These are phyloP conservation scores for Auanema sp. DNA, from an alignment of 2,888 invertebrate genomes.

Conservation along the genomic window DNA sequence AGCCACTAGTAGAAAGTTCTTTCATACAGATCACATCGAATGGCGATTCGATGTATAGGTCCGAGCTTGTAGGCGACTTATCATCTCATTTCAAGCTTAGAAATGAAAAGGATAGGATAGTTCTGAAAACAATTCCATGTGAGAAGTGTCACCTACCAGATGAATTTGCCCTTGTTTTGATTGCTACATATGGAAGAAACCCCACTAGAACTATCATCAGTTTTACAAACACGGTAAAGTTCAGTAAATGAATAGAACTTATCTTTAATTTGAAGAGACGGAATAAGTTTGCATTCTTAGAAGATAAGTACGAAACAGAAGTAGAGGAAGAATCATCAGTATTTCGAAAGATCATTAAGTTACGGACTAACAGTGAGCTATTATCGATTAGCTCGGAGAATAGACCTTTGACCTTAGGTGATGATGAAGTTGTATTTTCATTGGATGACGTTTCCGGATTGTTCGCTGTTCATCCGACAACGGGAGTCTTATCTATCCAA, in stretches of 20 bases:
- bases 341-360: conserved; percentile 14
- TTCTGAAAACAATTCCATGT: conserved; percentile 11
- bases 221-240: neutral
- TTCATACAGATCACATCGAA: too few species aligned
- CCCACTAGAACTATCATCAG: neutral
- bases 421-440: conserved; percentile 22
- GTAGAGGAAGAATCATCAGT: conserved; percentile 14
- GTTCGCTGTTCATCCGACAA: conserved; percentile 40
- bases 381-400: neutral
- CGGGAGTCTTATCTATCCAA: conserved; percentile 34
- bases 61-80: too few species aligned
- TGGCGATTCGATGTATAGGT: too few species aligned
- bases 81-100: too few species aligned
- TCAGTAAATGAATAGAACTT: too few species aligned
- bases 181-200: neutral
- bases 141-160: conserved; percentile 13
- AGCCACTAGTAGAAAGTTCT: too few species aligned
- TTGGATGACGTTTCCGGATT: conserved; percentile 33
- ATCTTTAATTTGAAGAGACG: conserved; percentile 10
- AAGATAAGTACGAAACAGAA: conserved; percentile 16
- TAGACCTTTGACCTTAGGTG: neutral
- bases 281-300: conserved; percentile 8
- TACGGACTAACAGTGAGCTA: conserved; percentile 11
- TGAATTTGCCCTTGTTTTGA: conserved; percentile 7
- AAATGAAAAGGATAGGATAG: conserved; percentile 7